Evolutionary conservation across 2,888 invertebrate species (phyloP), one percentile per base, ranked within the genome.

Genomic region (Craniophora ligustri): DNA sequence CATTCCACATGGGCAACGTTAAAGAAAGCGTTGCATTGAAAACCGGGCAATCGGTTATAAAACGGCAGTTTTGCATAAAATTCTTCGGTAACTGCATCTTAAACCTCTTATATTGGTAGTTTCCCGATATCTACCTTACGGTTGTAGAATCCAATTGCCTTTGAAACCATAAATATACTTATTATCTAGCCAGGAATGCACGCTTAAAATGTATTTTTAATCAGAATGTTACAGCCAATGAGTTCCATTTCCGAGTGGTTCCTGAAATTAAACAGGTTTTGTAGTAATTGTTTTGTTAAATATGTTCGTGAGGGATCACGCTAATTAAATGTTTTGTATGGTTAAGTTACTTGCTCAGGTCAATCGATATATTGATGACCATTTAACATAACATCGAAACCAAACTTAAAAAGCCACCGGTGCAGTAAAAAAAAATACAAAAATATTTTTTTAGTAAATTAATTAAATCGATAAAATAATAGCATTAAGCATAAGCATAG

Each of bases 31-130:
- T 61, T 60, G 69, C 70, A 68, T 56, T 62, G 67, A 49, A 77
- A 76, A 71, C 67, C 59, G 54, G 70, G 62, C 66, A 72, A 67
- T 65, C 66, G 78, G 68, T 77, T 76, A 80, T 82, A 82, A 84
- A 85, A 81, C 62, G 76, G 77, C 74, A 80, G 76, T 81, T 79
- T 78, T 73, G 77, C 76, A 84, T 82, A 79, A 79, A 81, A 81
- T 78, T 79, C 71, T 64, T 31, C 49, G 61, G 41, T 63, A 72
- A 76, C 72, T 75, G 78, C 79, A 80, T 77, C 71, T 78, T 75
- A 71, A 75, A 79, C 64, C 69, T 70, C 72, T 72, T 68, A 71
- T 66, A 76, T 73, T 63, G 72, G 68, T 71, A 76, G 71, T 76
- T 75, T 75, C 72, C 74, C 72, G 72, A 70, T 79, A 67, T 74